Evolutionary conservation across 2,888 invertebrate species (phyloP).

Genomic region (Melanostoma scalare): DNA sequence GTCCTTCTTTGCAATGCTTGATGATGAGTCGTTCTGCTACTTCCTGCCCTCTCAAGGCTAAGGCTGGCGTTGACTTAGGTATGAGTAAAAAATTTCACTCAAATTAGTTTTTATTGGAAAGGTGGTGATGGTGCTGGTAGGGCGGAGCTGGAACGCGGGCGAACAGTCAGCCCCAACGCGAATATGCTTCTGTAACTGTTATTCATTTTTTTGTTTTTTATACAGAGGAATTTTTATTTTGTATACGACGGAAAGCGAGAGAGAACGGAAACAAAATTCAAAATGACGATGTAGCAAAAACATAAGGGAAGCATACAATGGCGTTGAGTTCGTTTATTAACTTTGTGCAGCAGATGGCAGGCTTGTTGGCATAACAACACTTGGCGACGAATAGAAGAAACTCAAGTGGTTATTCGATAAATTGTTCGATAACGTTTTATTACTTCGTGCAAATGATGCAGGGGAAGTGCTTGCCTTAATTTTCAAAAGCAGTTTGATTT

Average conservation of each 20-base stretch:
- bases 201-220: constrained; percentile 35
- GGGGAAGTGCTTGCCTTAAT: no score
- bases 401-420: no score
- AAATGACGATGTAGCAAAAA: constrained; percentile 24
- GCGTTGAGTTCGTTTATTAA: constrained; percentile 62
- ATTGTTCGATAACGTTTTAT: no score
- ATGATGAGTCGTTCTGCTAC: neutral
- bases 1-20: constrained; percentile 31
- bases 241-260: neutral
- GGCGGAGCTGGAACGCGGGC: no score
- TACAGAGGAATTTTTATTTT: constrained; percentile 19
- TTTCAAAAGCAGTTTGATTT: no score
- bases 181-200: constrained; percentile 32
- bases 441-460: no score
- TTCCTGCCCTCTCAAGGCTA: neutral
- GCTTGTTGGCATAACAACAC: constrained; percentile 33
- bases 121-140: constrained; percentile 16
- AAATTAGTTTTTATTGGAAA: constrained; percentile 60
- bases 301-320: constrained; percentile 38
- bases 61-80: neutral
- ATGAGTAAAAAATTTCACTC: constrained; percentile 38
- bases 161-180: neutral
- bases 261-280: constrained; percentile 11
- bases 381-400: constrained; percentile 5
- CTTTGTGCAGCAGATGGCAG: constrained; percentile 65